Conservation (phyloP, 2,888 invertebrate species). For the Cerastis rubricosa region DNA sequence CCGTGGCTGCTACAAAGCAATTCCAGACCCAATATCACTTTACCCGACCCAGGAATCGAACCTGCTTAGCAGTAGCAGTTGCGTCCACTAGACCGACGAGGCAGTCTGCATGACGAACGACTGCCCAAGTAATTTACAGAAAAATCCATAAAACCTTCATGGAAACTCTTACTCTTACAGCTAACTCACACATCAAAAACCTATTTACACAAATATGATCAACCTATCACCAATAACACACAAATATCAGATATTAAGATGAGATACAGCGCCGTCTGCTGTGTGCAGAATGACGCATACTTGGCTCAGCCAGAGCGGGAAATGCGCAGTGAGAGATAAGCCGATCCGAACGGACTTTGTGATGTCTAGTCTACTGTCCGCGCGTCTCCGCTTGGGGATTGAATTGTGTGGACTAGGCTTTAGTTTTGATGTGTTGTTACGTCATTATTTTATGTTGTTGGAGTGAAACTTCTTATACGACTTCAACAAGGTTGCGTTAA, state of each 20-base stretch:
- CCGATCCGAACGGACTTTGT: slow-evolving; percentile 89
- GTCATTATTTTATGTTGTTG: slow-evolving; percentile 2
- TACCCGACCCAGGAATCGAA: too few relatives aligned
- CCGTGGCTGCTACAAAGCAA: too few relatives aligned
- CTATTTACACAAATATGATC: background rate
- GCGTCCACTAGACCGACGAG: too few relatives aligned
- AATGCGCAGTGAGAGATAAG: slow-evolving; percentile 89
- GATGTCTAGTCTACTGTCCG: slow-evolving; percentile 90
- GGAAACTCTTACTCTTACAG: background rate
- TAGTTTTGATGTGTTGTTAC: slow-evolving; percentile 8
- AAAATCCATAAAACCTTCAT: background rate
- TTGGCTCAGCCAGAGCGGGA: slow-evolving; percentile 84
- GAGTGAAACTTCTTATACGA: too few relatives aligned
- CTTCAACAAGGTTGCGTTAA: too few relatives aligned
- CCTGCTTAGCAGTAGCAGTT: too few relatives aligned
- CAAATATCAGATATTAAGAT: slow-evolving; percentile 69
- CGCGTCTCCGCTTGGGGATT: slow-evolving; percentile 79
- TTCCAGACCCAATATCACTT: too few relatives aligned
- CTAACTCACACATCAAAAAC: background rate
- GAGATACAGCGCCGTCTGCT: slow-evolving; percentile 71
- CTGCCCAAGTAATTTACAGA: too few relatives aligned
- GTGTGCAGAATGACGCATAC: slow-evolving; percentile 83
- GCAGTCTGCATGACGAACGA: too few relatives aligned
- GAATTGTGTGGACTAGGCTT: slow-evolving; percentile 71
- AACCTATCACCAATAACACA: slow-evolving; percentile 46